Evolutionary conservation across 2,888 invertebrate species (phyloP).

Genomic region (Sarcophaga rosellei): DNA sequence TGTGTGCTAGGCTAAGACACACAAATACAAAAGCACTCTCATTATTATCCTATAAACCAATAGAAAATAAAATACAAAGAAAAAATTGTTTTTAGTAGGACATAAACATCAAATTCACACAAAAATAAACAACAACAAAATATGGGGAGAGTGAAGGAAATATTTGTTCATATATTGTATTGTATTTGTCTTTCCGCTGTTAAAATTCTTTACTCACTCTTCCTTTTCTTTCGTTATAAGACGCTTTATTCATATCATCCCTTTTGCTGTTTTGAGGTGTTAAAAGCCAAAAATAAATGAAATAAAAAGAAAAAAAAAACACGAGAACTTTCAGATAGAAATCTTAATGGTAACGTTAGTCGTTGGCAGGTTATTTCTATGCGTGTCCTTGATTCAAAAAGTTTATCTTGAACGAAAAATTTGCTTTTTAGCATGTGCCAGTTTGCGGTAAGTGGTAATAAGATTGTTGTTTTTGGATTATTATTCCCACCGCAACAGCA

Average conservation of each 20-base stretch:
- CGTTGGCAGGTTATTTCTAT: background rate
- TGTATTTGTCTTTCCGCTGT: background rate
- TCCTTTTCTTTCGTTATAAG: background rate
- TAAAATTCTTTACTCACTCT: background rate
- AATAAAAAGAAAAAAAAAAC: background rate
- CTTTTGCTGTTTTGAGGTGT: slow-evolving; percentile 6
- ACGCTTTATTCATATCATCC: background rate
- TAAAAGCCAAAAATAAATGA: slow-evolving; percentile 1
- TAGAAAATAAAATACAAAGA: background rate
- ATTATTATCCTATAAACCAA: slow-evolving; percentile 1
- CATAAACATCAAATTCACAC: background rate
- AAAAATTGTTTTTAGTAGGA: background rate
- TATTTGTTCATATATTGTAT: too few relatives aligned
- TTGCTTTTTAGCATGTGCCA: slow-evolving; percentile 25
- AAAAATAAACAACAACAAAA: too few relatives aligned
- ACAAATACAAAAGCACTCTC: background rate
- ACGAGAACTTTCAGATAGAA: slow-evolving; percentile 28
- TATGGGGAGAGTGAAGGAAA: too few relatives aligned
- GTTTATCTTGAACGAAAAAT: slow-evolving; percentile 44
- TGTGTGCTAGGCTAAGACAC: slow-evolving; percentile 6
- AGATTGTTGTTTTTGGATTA: background rate
- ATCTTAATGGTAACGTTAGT: slow-evolving; percentile 28
- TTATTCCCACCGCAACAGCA: background rate
- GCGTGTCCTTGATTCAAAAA: background rate
- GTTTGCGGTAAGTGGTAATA: background rate